A percentile compares a stretch with the other conserved stretches of the same genome.
These are phyloP conservation scores for Parazoanthus atlanticus DNA, from an alignment of 92 coral and sea anemone species.

Conservation along the genomic window DNA sequence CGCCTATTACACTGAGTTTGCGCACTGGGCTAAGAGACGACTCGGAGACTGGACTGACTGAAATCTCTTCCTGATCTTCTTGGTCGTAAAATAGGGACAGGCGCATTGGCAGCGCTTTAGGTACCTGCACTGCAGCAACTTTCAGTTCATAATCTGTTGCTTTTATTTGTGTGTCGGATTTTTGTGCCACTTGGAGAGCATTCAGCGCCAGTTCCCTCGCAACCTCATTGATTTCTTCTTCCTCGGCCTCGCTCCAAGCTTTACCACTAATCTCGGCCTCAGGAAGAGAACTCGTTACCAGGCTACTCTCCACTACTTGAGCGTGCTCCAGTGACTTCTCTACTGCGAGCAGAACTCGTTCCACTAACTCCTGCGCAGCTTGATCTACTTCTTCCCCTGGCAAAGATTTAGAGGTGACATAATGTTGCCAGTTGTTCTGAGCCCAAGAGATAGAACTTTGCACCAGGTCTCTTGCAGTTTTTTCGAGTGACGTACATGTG, in stretches of 20 bases:
- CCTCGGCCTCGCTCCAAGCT: not conserved
- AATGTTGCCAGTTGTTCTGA: not conserved
- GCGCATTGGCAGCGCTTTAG: slow-evolving; percentile 35
- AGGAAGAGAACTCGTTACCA: slow-evolving; percentile 26
- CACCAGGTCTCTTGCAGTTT: slow-evolving; percentile 47
- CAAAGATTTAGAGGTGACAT: not conserved
- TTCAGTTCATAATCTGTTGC: slow-evolving; percentile 39
- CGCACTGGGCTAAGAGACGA: slow-evolving; percentile 26
- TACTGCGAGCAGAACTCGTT: slow-evolving; percentile 49
- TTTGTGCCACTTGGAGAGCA: slow-evolving; percentile 56
- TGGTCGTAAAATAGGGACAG: slow-evolving; percentile 27
- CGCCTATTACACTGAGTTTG: slow-evolving; percentile 8
- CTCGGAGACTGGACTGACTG: slow-evolving; percentile 13
- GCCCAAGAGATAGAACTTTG: slow-evolving; percentile 23
- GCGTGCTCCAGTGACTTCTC: slow-evolving; percentile 34
- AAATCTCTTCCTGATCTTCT: slow-evolving; percentile 16
- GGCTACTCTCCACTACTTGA: slow-evolving; percentile 28
- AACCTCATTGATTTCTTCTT: slow-evolving; percentile 39
- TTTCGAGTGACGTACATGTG: slow-evolving; percentile 10
- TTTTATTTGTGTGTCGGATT: slow-evolving; percentile 24
- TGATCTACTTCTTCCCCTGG: not conserved
- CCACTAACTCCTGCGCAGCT: slow-evolving; percentile 45
- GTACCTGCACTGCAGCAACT: slow-evolving; percentile 6
- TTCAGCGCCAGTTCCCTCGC: slow-evolving; percentile 53
- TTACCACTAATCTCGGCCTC: not conserved